phyloP scores from a whole-genome alignment of 2,888 invertebrate species.

The Laspeyria flexula region DNA sequence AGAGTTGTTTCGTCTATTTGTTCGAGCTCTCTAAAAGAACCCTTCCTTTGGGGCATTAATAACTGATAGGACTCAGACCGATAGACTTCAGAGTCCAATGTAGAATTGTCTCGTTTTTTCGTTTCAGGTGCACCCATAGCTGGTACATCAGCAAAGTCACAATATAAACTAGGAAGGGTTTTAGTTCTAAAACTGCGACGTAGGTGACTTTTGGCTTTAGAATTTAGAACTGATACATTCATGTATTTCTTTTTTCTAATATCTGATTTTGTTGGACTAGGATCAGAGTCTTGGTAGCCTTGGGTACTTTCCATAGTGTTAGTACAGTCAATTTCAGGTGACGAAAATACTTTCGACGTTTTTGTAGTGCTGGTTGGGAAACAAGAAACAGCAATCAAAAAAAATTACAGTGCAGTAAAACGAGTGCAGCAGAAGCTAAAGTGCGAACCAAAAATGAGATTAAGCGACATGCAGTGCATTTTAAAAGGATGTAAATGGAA shows the following conservation, averaged over 20 bases:
- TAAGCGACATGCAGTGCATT: slow-evolving; percentile 42
- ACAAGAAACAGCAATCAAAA: slow-evolving; percentile 10
- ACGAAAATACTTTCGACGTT: slow-evolving; percentile 32
- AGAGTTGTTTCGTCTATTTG: slow-evolving; percentile 59
- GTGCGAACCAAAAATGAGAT: slow-evolving; percentile 31
- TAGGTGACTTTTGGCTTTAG: slow-evolving; percentile 43
- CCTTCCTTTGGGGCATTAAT: slow-evolving; percentile 53
- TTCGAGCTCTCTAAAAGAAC: slow-evolving; percentile 43
- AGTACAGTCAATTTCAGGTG: slow-evolving; percentile 47
- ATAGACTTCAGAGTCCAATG: slow-evolving; percentile 52
- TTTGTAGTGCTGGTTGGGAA: slow-evolving; percentile 56
- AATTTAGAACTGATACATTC: slow-evolving; percentile 36
- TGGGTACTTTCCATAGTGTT: slow-evolving; percentile 68
- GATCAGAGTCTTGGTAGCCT: slow-evolving; percentile 73
- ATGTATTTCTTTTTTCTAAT: slow-evolving; percentile 55
- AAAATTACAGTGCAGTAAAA: slow-evolving; percentile 2
- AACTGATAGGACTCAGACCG: slow-evolving; percentile 72
- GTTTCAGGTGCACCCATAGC: slow-evolving; percentile 42
- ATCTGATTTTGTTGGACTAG: slow-evolving; percentile 51
- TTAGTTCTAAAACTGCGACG: slow-evolving; percentile 43
- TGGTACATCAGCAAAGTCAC: slow-evolving; percentile 60
- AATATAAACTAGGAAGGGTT: slow-evolving; percentile 39
- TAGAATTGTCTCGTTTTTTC: slow-evolving; percentile 48
- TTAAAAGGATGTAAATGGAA: slow-evolving; percentile 62
- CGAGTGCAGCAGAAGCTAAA: slow-evolving; percentile 50